These are phyloP conservation scores for Bedellia somnulentella DNA, from an alignment of 2,888 invertebrate species.

Conservation along the genomic window DNA sequence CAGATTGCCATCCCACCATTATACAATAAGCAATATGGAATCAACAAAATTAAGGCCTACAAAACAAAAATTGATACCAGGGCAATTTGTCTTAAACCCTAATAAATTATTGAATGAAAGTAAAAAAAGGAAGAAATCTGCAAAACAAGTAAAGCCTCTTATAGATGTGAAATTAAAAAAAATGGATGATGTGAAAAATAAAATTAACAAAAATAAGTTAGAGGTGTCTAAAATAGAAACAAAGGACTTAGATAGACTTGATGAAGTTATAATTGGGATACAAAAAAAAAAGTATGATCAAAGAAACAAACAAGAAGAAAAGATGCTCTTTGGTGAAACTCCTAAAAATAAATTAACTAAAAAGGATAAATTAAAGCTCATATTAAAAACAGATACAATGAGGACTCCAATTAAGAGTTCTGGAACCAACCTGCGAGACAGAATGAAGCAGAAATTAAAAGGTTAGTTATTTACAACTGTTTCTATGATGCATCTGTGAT, in stretches of 20 bases:
- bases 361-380: slow-evolving; percentile 21
- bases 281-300: slow-evolving; percentile 28
- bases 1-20: too few relatives aligned
- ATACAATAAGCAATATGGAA: too few relatives aligned
- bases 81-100: too few relatives aligned
- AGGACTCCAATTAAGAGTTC: slow-evolving; percentile 24
- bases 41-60: too few relatives aligned
- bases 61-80: too few relatives aligned
- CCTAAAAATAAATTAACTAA: slow-evolving; percentile 13
- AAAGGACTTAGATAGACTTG: slow-evolving; percentile 23
- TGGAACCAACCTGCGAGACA: slow-evolving; percentile 52
- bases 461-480: too few relatives aligned
- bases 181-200: too few relatives aligned
- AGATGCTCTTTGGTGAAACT: slow-evolving; percentile 17
- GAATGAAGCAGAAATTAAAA: slow-evolving; percentile 71
- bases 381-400: slow-evolving; percentile 17
- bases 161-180: too few relatives aligned
- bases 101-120: too few relatives aligned
- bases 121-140: too few relatives aligned
- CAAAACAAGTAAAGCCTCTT: too few relatives aligned
- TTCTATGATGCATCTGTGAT: too few relatives aligned
- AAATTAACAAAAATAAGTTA: background rate
- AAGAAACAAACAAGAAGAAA: slow-evolving; percentile 22
- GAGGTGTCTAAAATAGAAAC: slow-evolving; percentile 14
- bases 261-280: slow-evolving; percentile 26